phyloP scores from a whole-genome alignment of 2,888 invertebrate species.

The Lingula anatina region DNA sequence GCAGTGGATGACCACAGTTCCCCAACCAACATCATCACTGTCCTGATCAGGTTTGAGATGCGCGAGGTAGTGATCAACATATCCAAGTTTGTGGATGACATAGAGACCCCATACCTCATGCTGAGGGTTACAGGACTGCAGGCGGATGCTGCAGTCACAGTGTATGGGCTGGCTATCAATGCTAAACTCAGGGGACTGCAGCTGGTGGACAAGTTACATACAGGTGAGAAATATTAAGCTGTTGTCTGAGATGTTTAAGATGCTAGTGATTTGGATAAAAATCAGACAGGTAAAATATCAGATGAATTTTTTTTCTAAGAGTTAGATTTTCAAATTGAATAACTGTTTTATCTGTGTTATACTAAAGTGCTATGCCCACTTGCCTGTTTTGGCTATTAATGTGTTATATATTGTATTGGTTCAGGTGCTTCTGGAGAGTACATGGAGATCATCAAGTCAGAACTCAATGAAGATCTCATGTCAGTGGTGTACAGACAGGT shows the following conservation, averaged over 20 bases:
- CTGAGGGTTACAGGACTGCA: slow-evolving; percentile 64
- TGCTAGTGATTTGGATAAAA: background rate
- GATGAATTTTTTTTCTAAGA: background rate
- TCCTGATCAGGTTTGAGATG: slow-evolving; percentile 66
- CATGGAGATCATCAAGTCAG: slow-evolving; percentile 67
- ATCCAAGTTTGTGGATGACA: slow-evolving; percentile 60
- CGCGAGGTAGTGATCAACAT: slow-evolving; percentile 66
- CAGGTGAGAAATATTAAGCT: slow-evolving; percentile 48
- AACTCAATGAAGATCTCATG: slow-evolving; percentile 60
- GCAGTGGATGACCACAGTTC: slow-evolving; percentile 81
- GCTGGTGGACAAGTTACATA: slow-evolving; percentile 72
- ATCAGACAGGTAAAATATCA: background rate
- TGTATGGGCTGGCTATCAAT: slow-evolving; percentile 73
- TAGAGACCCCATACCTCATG: slow-evolving; percentile 71
- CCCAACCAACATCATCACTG: slow-evolving; percentile 68
- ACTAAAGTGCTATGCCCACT: background rate
- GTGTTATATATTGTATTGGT: background rate
- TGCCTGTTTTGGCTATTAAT: too few relatives aligned
- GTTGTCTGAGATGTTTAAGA: too few relatives aligned
- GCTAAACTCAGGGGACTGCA: slow-evolving; percentile 63
- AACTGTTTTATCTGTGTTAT: too few relatives aligned
- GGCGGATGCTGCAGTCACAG: slow-evolving; percentile 71
- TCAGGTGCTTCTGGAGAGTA: slow-evolving; percentile 67
- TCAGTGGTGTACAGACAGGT: slow-evolving; percentile 74
- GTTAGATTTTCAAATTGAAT: too few relatives aligned